Evolutionary conservation across 1,140 invertebrate species (phyloP).

Genomic region (Camponotus vicinus): DNA sequence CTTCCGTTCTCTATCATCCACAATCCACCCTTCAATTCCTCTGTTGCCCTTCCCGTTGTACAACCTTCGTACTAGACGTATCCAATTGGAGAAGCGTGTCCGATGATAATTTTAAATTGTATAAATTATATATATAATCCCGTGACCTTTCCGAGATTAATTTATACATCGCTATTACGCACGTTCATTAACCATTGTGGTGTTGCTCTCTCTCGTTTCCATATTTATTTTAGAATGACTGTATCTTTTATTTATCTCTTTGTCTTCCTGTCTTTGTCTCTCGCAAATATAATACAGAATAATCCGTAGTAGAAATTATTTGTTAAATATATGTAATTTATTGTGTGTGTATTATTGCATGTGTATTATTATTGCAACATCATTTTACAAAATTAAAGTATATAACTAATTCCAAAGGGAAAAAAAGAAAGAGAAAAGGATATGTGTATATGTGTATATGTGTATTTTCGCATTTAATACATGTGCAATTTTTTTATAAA

Average conservation of each 20-base stretch:
- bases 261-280: background rate
- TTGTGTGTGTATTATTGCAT: background rate
- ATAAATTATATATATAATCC: slow-evolving; percentile 78
- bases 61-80: slow-evolving; percentile 66
- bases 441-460: background rate
- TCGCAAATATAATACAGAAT: background rate
- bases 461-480: background rate
- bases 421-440: too few species aligned
- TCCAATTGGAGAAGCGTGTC: slow-evolving; percentile 66
- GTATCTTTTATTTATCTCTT: too few species aligned
- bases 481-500: background rate
- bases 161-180: slow-evolving; percentile 72
- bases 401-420: background rate
- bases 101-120: slow-evolving; percentile 77
- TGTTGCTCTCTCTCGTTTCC: background rate
- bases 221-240: slow-evolving; percentile 58
- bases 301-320: background rate
- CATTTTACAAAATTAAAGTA: background rate
- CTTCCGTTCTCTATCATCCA: slow-evolving; percentile 79
- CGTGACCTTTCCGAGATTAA: slow-evolving; percentile 78
- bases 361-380: too few species aligned
- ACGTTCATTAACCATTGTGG: slow-evolving; percentile 10
- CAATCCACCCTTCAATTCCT: slow-evolving; percentile 77
- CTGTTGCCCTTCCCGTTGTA: slow-evolving; percentile 57
- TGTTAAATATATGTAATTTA: background rate